Evolutionary conservation across 2,888 invertebrate genomes (phyloP), one percentile per base, ranked within the genome.

Genomic region (Camponotus fellah): DNA sequence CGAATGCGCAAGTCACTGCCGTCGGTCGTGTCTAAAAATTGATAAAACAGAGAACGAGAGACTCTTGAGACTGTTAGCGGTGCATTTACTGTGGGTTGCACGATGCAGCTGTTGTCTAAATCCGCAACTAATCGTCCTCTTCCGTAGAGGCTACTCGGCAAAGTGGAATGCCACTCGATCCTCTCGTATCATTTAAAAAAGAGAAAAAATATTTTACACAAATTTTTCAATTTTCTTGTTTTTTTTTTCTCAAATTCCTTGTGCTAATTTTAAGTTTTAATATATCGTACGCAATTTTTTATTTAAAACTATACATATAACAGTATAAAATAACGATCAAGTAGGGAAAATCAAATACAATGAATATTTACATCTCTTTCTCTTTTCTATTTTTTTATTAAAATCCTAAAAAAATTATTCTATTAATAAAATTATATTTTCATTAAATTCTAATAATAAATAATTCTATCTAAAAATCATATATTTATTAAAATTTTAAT

Each of bases 91-190:
- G 66, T 53, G 17, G 12, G 43, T 53, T 43, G 71, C 58, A 62
- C 32, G 77, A 69, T 69, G 77, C 79, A 79, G 71, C 79, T 79
- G 79, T 79, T 79, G 58, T 71, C 79, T 79, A 71, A 79, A 79
- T 79, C 79, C 79, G 72, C 71, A 43, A 71, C 79, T 79, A 79
- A 79, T 79, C 77, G 77, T 76, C 14, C 56, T 79, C 72, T 71
- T 79, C 77, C 79, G 21, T 43, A 34, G 37, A 76, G 12, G 17
- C 21, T 46, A 58, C 79, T 71, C 58, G 32, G 21, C 72, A 77
- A 77, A 77, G 43, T 14, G n/a, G 68, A 43, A 77, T 58, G 49
- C 32, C 26, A 49, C 12, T 43, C 26, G 12, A 76, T 17, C 2
- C 12, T 49, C 46, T n/a, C 6, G 26, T 49, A 40, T 14, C 12